Percentiles rank a stretch among this genome's conserved stretches.
Conservation (phyloP, 2,113 vertebrate genomes). For the Mobula birostris region DNA sequence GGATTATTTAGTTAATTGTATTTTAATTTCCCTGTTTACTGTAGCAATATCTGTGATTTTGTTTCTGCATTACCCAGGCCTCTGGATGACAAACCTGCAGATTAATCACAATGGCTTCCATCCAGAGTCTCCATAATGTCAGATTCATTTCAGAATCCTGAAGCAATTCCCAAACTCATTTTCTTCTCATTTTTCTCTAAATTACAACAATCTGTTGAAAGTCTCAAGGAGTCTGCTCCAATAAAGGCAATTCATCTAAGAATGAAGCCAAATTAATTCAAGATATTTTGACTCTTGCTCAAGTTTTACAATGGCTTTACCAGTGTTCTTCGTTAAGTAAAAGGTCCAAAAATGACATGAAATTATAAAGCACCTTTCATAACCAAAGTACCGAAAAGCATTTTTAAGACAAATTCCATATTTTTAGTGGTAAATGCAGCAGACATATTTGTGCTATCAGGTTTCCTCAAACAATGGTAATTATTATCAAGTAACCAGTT, state of each 20-base stretch:
- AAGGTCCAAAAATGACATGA: neutral
- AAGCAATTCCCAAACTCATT: no score
- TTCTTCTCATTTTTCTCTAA: no score
- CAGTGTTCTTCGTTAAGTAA: neutral
- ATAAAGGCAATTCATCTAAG: neutral
- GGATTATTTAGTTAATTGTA: no score
- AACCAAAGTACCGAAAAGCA: neutral
- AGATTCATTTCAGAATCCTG: neutral
- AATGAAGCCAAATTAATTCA: neutral
- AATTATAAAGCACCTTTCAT: neutral
- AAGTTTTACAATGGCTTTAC: neutral
- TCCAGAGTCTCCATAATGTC: neutral
- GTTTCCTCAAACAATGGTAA: neutral
- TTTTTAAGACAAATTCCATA: neutral
- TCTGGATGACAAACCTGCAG: neutral
- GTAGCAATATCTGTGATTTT: neutral
- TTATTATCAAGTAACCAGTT: no score
- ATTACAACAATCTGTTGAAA: no score
- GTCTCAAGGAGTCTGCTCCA: no score
- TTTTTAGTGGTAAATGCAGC: neutral
- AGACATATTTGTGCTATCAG: neutral
- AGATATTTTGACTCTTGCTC: neutral
- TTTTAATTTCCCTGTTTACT: no score
- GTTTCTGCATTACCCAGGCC: neutral
- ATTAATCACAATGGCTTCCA: neutral